Conservation (phyloP, 2,797 vertebrate species). For the Chromobotia macracanthus region DNA sequence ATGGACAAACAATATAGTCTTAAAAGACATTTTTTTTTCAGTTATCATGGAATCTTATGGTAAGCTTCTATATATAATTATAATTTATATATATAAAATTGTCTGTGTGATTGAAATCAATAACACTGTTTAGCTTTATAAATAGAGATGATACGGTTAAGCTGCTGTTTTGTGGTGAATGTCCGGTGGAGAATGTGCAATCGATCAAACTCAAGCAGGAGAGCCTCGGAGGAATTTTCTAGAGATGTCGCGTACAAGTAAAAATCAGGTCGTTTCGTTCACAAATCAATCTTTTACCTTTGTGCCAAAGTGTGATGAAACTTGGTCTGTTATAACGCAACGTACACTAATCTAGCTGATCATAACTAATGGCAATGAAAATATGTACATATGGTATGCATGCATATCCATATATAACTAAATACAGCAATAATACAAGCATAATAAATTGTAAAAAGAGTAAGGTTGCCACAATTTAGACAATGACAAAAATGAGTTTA, state of each 20-base stretch:
- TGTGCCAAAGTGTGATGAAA: slow-evolving; percentile 70
- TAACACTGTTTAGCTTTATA: slow-evolving; percentile 60
- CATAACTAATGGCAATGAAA: background rate
- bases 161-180: slow-evolving; percentile 79
- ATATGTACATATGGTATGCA: too few relatives aligned
- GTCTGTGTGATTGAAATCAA: slow-evolving; percentile 5
- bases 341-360: slow-evolving; percentile 5
- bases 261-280: slow-evolving; percentile 66
- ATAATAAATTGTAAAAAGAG: background rate
- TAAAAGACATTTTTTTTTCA: slow-evolving; percentile 58
- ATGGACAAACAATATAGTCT: slow-evolving; percentile 52
- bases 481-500: background rate
- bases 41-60: slow-evolving; percentile 77
- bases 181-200: slow-evolving; percentile 83
- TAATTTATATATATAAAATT: too few relatives aligned
- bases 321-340: slow-evolving; percentile 53
- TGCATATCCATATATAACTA: background rate
- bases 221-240: slow-evolving; percentile 79
- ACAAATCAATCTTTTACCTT: slow-evolving; percentile 69
- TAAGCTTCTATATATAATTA: slow-evolving; percentile 78
- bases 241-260: slow-evolving; percentile 71
- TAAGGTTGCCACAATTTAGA: background rate
- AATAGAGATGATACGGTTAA: slow-evolving; percentile 76
- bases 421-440: background rate
- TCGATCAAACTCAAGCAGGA: slow-evolving; percentile 91